phyloP scores from a whole-genome alignment of 2,888 invertebrate species.

The Druceiella hillmani region DNA sequence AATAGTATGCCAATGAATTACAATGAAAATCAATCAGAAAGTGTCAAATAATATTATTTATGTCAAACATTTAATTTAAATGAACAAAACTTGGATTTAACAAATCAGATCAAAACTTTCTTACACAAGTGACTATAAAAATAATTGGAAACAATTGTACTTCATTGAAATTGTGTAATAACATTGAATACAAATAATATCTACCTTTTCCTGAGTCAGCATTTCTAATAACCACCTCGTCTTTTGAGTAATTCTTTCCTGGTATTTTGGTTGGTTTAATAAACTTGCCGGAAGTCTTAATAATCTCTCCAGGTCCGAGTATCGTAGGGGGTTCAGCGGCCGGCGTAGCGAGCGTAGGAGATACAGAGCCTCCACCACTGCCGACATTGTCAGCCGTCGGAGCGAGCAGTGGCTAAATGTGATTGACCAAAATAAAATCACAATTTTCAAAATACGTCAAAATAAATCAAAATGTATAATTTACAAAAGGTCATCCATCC shows the following conservation, averaged over 20 bases:
- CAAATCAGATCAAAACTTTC: no score
- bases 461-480: no score
- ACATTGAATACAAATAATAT: slow-evolving; percentile 12
- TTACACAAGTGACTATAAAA: no score
- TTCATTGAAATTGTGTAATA: slow-evolving; percentile 1
- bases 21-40: no score
- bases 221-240: slow-evolving; percentile 91
- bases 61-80: no score
- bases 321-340: slow-evolving; percentile 51
- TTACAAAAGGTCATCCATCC: no score
- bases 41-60: no score
- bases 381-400: slow-evolving; percentile 51
- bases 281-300: slow-evolving; percentile 86
- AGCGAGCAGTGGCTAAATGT: slow-evolving; percentile 46
- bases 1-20: no score
- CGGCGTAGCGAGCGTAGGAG: slow-evolving; percentile 55
- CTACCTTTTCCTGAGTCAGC: slow-evolving; percentile 95
- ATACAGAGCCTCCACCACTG: slow-evolving; percentile 40
- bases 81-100: no score
- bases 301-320: slow-evolving; percentile 76
- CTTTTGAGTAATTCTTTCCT: slow-evolving; percentile 90
- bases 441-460: no score
- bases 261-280: slow-evolving; percentile 84
- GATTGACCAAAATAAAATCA: no score
- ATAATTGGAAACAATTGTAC: no score